These are phyloP conservation scores for Adineta ricciae DNA, from an alignment of 2,888 invertebrate species.

Conservation along the genomic window DNA sequence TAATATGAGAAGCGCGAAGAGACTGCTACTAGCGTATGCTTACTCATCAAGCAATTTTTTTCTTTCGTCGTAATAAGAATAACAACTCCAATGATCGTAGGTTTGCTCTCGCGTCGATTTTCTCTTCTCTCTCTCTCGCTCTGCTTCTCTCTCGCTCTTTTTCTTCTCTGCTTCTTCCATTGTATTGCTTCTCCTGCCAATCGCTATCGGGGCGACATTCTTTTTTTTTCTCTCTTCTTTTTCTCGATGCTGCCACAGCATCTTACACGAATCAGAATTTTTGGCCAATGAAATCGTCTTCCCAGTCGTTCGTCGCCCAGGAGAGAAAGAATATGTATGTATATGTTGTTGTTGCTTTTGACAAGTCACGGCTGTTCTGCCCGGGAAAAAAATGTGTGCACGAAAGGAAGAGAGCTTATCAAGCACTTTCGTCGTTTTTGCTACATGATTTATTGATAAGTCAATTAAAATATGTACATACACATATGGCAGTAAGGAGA, in stretches of 20 bases:
- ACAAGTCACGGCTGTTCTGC: slow-evolving; percentile 7
- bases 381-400: neutral
- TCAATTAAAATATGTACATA: slow-evolving; percentile 8
- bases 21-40: slow-evolving; percentile 13
- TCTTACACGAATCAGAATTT: slow-evolving; percentile 2
- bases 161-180: neutral
- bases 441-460: slow-evolving; percentile 15
- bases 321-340: neutral
- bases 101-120: slow-evolving; percentile 9
- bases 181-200: neutral
- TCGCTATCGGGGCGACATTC: neutral
- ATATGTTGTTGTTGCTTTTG: neutral
- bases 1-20: slow-evolving; percentile 15
- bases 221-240: neutral
- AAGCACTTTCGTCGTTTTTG: slow-evolving; percentile 3
- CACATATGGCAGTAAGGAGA: neutral
- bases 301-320: neutral
- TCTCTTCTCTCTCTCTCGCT: neutral
- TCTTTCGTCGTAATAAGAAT: slow-evolving; percentile 15
- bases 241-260: neutral
- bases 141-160: neutral
- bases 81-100: slow-evolving; percentile 13
- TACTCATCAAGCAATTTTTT: slow-evolving; percentile 13
- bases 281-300: neutral
- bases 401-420: slow-evolving; percentile 4